Percentiles rank a stretch among this genome's conserved stretches.
Evolutionary conservation across 1,140 invertebrate genomes (phyloP).

Genomic region (Lineus longissimus): DNA sequence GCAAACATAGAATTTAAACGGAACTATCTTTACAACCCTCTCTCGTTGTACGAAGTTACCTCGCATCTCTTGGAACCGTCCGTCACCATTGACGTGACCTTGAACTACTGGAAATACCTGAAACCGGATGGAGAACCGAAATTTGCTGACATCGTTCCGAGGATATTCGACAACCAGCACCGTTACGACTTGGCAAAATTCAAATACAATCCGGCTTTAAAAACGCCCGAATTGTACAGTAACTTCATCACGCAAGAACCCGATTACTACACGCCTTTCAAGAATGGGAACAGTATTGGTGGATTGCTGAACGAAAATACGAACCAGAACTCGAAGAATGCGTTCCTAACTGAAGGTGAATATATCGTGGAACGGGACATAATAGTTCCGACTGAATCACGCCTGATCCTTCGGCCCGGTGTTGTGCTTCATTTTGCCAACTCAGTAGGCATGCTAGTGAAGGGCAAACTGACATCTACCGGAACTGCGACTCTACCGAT

Average conservation of each 20-base stretch:
- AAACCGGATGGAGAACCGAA: constrained; percentile 23
- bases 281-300: constrained; percentile 32
- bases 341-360: constrained; percentile 22
- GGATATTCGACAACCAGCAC: constrained; percentile 49
- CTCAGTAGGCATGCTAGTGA: constrained; percentile 93
- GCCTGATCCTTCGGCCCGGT: constrained; percentile 60
- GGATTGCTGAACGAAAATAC: constrained; percentile 30
- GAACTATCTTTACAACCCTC: constrained; percentile 87
- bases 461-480: constrained; percentile 72
- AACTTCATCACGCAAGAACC: constrained; percentile 28
- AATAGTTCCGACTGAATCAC: constrained; percentile 31
- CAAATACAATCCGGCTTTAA: constrained; percentile 47
- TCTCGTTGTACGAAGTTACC: constrained; percentile 86
- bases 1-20: constrained; percentile 80
- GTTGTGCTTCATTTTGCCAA: constrained; percentile 78
- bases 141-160: constrained; percentile 22
- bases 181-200: constrained; percentile 49
- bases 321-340: constrained; percentile 2
- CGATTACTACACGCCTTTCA: constrained; percentile 30
- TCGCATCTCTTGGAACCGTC: constrained; percentile 93
- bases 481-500: constrained; percentile 42
- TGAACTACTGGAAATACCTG: constrained; percentile 82
- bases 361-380: constrained; percentile 50
- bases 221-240: constrained; percentile 31
- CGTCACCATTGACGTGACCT: constrained; percentile 86